Evolutionary conservation across 2,888 invertebrate species (phyloP).

Genomic region (Pseudococcus viburni): DNA sequence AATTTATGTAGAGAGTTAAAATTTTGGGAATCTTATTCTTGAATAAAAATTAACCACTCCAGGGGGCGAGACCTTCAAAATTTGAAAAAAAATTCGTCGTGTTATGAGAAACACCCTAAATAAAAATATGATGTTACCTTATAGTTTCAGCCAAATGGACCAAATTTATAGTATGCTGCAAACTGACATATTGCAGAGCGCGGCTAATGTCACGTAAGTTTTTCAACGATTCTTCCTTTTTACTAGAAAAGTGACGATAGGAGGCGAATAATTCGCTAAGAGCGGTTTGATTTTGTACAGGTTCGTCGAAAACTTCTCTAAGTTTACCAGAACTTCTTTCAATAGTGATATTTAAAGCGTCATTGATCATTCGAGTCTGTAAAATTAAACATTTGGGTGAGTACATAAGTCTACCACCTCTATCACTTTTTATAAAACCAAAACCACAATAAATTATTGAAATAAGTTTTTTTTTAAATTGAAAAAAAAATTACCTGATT

Average conservation of each 20-base stretch:
- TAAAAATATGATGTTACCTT: conserved; percentile 68
- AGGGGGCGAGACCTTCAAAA: too few relatives aligned
- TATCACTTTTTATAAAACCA: too few relatives aligned
- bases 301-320: conserved; percentile 83
- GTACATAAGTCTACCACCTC: too few relatives aligned
- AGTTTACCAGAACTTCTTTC: conserved; percentile 81
- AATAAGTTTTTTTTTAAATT: too few relatives aligned
- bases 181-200: conserved; percentile 80
- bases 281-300: conserved; percentile 84
- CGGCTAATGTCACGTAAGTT: conserved; percentile 84
- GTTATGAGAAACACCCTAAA: too few relatives aligned
- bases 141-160: conserved; percentile 71
- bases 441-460: too few relatives aligned
- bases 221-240: conserved; percentile 82
- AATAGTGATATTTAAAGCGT: conserved; percentile 80
- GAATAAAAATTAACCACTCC: too few relatives aligned
- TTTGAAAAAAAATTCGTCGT: too few relatives aligned
- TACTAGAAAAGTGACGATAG: conserved; percentile 80
- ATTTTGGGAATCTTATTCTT: too few relatives aligned
- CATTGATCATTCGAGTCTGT: conserved; percentile 83
- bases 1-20: too few relatives aligned
- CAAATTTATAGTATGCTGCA: conserved; percentile 72
- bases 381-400: conserved; percentile 67
- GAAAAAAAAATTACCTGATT: conserved; percentile 78
- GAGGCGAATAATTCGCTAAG: conserved; percentile 80